These are phyloP conservation scores for Gadopsis marmoratus DNA, from an alignment of 2,797 vertebrate genomes.

Conservation along the genomic window DNA sequence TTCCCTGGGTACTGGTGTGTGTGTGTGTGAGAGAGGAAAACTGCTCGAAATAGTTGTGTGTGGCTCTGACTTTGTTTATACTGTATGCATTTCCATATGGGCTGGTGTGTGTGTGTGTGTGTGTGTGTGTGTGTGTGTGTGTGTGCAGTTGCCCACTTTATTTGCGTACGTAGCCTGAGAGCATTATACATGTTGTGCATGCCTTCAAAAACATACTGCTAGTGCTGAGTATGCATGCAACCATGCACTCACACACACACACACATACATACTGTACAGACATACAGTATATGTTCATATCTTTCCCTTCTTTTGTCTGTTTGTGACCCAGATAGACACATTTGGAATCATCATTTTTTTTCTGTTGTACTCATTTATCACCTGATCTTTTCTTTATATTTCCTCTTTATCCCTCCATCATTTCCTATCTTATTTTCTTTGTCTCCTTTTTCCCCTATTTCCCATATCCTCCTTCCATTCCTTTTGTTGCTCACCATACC, in stretches of 20 bases:
- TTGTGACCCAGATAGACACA: not conserved
- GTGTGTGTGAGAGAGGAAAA: conserved; percentile 1
- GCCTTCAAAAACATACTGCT: conserved; percentile 9
- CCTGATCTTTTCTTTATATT: not conserved
- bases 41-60: not conserved
- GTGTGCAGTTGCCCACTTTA: not conserved
- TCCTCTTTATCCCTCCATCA: not conserved
- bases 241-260: conserved; percentile 1
- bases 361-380: not conserved
- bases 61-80: not conserved
- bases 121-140: not conserved
- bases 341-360: not conserved
- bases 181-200: conserved; percentile 12
- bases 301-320: not conserved
- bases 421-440: not conserved
- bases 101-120: conserved; percentile 6
- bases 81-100: not conserved
- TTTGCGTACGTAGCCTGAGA: not conserved
- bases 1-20: not conserved
- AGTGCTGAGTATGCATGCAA: not conserved
- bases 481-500: not conserved
- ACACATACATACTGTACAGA: too few species aligned
- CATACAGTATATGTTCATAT: not conserved
- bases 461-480: not conserved
- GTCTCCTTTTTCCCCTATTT: not conserved